Conservation (phyloP, 2,888 invertebrate species). For the Ectemnius lituratus region DNA sequence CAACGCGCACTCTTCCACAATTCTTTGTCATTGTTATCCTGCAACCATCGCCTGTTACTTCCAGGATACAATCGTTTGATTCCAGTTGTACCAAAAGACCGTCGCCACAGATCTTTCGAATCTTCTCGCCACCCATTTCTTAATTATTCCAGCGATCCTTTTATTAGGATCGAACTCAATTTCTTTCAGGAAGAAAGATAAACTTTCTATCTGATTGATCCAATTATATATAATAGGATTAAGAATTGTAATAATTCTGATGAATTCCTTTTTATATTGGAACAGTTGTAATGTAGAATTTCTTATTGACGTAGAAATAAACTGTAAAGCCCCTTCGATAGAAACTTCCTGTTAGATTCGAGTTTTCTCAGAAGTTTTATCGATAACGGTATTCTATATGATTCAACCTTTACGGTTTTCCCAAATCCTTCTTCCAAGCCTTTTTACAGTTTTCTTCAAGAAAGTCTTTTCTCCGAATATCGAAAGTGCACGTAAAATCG, state of each 20-base stretch:
- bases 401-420: neutral
- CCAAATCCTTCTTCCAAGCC: too few species aligned
- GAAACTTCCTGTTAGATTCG: too few species aligned
- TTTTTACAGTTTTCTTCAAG: too few species aligned
- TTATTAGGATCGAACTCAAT: neutral
- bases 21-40: conserved; percentile 63
- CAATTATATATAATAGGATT: neutral
- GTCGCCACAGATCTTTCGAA: conserved; percentile 62
- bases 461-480: neutral
- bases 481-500: neutral
- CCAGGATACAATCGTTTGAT: conserved; percentile 61
- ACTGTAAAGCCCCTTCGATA: too few species aligned
- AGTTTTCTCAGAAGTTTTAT: too few species aligned
- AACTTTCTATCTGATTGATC: neutral
- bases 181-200: too few species aligned
- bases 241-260: too few species aligned
- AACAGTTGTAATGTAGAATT: too few species aligned
- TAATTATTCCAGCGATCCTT: neutral
- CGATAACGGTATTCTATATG: neutral
- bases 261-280: too few species aligned
- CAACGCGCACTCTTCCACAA: conserved; percentile 62
- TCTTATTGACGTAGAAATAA: too few species aligned
- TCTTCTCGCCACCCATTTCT: neutral
- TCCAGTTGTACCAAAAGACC: conserved; percentile 62
- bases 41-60: conserved; percentile 70